phyloP scores from a whole-genome alignment of 1,140 invertebrate genomes.

The Drosophila carrolli region DNA sequence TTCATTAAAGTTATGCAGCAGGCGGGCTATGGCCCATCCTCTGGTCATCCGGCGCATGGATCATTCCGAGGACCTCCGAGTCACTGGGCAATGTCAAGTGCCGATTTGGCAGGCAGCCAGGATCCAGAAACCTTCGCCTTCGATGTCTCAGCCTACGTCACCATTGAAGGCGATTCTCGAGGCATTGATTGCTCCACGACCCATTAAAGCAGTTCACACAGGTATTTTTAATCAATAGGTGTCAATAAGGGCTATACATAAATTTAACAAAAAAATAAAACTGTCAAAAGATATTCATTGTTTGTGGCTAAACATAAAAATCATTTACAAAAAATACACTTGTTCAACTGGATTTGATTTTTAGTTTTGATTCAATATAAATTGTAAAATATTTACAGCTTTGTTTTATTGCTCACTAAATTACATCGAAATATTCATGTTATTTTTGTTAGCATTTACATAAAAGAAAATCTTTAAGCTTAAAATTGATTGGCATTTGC shows the following conservation, averaged over 20 bases:
- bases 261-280: too few relatives aligned
- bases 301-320: too few relatives aligned
- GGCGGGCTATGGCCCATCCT: slow-evolving; percentile 3
- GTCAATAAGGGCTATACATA: not conserved
- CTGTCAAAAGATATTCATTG: too few relatives aligned
- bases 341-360: too few relatives aligned
- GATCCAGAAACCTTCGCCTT: slow-evolving; percentile 40
- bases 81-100: slow-evolving; percentile 61
- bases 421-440: too few relatives aligned
- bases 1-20: slow-evolving; percentile 70
- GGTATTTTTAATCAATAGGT: slow-evolving; percentile 3
- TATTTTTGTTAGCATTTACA: too few relatives aligned
- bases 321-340: too few relatives aligned
- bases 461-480: too few relatives aligned
- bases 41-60: not conserved
- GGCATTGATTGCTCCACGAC: slow-evolving; percentile 23
- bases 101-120: slow-evolving; percentile 69
- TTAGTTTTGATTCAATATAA: too few relatives aligned
- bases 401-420: too few relatives aligned
- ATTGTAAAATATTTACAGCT: too few relatives aligned
- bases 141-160: slow-evolving; percentile 34
- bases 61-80: slow-evolving; percentile 45
- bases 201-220: slow-evolving; percentile 15
- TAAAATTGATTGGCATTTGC: too few relatives aligned
- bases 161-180: slow-evolving; percentile 47